Conservation (phyloP, 92 coral and sea anemone species). For the Heteractis magnifica region DNA sequence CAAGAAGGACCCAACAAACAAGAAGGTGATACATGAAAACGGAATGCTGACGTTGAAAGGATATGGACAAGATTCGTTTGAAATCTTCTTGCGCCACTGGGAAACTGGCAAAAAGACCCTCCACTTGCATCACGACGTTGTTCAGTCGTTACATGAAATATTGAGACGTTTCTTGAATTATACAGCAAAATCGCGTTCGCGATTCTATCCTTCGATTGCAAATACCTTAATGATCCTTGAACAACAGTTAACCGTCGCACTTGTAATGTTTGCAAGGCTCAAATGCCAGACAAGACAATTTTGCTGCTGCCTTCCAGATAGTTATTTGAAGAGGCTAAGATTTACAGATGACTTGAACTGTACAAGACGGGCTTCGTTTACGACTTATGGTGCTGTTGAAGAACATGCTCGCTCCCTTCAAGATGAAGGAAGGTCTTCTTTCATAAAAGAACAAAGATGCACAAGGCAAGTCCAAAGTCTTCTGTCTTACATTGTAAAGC, state of each 20-base stretch:
- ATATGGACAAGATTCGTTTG: slow-evolving; percentile 25
- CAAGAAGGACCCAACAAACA: neutral
- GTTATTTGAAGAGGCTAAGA: slow-evolving; percentile 60
- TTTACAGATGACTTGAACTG: slow-evolving; percentile 66
- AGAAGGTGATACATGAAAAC: slow-evolving; percentile 9
- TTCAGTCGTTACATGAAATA: slow-evolving; percentile 47
- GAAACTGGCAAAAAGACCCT: slow-evolving; percentile 56
- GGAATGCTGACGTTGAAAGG: slow-evolving; percentile 49
- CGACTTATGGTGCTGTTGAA: slow-evolving; percentile 55
- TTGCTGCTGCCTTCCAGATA: slow-evolving; percentile 65
- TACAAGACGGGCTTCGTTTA: slow-evolving; percentile 30
- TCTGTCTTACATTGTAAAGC: slow-evolving; percentile 56
- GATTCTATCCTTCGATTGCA: slow-evolving; percentile 55
- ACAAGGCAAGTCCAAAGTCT: slow-evolving; percentile 53
- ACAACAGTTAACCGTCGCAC: slow-evolving; percentile 65
- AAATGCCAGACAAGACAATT: neutral
- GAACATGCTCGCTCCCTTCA: slow-evolving; percentile 21
- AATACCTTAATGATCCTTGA: slow-evolving; percentile 79
- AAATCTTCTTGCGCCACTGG: slow-evolving; percentile 68
- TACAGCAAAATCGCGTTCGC: slow-evolving; percentile 49
- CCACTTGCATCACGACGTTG: slow-evolving; percentile 53
- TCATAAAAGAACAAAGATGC: slow-evolving; percentile 7
- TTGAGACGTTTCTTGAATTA: slow-evolving; percentile 63
- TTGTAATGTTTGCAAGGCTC: slow-evolving; percentile 63
- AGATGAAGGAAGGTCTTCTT: neutral